Evolutionary conservation across 2,888 invertebrate species (phyloP).

Genomic region (Hemistola chrysoprasaria): DNA sequence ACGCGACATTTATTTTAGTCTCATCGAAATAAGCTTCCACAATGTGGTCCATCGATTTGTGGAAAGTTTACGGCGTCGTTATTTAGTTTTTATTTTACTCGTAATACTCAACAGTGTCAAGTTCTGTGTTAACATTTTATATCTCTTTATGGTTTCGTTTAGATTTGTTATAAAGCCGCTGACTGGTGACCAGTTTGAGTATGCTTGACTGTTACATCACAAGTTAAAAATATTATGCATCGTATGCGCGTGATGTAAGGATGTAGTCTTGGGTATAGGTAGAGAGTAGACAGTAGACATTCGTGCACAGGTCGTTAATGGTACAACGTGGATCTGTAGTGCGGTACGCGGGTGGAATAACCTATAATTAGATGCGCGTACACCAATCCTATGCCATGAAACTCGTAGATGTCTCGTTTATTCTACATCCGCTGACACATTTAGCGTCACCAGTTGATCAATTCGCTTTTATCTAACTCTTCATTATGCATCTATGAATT

Average conservation of each 20-base stretch:
- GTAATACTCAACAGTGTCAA: slow-evolving; percentile 56
- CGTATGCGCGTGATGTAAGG: slow-evolving; percentile 42
- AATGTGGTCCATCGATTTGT: slow-evolving; percentile 49
- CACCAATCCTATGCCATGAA: slow-evolving; percentile 64
- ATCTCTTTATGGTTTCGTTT: slow-evolving; percentile 35
- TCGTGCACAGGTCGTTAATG: slow-evolving; percentile 74
- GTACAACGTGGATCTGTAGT: slow-evolving; percentile 72
- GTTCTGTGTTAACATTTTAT: slow-evolving; percentile 32
- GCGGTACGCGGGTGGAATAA: slow-evolving; percentile 75
- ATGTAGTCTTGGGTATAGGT: slow-evolving; percentile 44
- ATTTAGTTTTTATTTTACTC: slow-evolving; percentile 47
- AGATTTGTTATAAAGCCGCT: slow-evolving; percentile 28
- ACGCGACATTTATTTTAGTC: slow-evolving; percentile 55
- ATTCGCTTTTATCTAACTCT: slow-evolving; percentile 30
- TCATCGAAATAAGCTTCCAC: slow-evolving; percentile 41
- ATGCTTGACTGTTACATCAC: slow-evolving; percentile 60
- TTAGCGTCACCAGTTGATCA: slow-evolving; percentile 40
- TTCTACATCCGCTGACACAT: slow-evolving; percentile 56
- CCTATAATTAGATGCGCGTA: slow-evolving; percentile 80
- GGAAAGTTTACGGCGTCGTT: slow-evolving; percentile 54
- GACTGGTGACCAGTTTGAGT: slow-evolving; percentile 36
- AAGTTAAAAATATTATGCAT: slow-evolving; percentile 46
- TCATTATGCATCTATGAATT: slow-evolving; percentile 12
- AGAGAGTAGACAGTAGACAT: slow-evolving; percentile 59
- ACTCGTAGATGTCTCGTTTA: slow-evolving; percentile 66